Evolutionary conservation across 2,797 vertebrate genomes (phyloP), one percentile per base, ranked within the genome.

Genomic region (Pipistrellus kuhlii): DNA sequence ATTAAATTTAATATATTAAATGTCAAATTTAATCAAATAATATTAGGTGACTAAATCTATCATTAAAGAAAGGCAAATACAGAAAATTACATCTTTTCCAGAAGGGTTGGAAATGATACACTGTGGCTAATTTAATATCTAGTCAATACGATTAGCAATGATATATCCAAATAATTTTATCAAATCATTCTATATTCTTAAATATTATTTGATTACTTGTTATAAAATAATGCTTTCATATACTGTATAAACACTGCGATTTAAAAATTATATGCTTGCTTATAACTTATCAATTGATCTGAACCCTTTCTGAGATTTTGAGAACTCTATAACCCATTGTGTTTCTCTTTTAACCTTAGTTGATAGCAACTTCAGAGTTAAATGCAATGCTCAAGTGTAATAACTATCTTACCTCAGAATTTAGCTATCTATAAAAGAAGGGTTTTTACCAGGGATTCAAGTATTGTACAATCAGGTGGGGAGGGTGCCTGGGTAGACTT

Each of bases 1-100:
- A 92, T 53, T 85, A 88, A 75, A 93, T 88, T 93, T 55, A 55
- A 55, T 55, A 55, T 55, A 55, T 8, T 55, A 55, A 95, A 94
- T 87, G 51, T 78, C 88, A 95, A 10, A 4, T 81, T 95, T 94
- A 95, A 93, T 85, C 25, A 94, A 92, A 94, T 88, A 94, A 72
- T 85, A 91, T 59, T 78, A 66, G 27, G 46, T 90, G 20, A 46
- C 15, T 83, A 93, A 94, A 88, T 85, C 53, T 93, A 92, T 55
- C 41, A 88, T 78, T 88, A 72, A 94, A 92, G 73, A 96, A 88
- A 92, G 13, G 59, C 3, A 92, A 84, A 86, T 8, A 85, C 5
- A 91, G 17, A 80, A 92, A 83, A 83, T 71, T 77, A 57, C 5
- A n/a, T 92, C 14, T 85, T 90, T 95, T 71, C 12, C 23, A 90